These are phyloP conservation scores for Pseudorhiza aurosa DNA, from an alignment of 30 jellyfish, hydroid and myxozoan genomes.

Conservation along the genomic window DNA sequence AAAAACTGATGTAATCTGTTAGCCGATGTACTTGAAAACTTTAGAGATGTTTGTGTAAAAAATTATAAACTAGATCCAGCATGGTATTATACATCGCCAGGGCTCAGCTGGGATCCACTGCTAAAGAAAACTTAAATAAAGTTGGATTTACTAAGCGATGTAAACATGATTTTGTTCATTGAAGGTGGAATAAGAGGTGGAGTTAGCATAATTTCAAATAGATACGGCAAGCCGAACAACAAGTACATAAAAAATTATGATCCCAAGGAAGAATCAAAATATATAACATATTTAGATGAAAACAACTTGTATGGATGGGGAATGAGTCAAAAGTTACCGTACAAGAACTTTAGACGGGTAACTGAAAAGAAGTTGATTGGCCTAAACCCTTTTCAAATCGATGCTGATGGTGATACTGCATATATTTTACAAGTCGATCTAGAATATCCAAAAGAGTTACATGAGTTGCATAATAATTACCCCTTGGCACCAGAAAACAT, in stretches of 20 bases:
- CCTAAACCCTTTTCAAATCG: no score
- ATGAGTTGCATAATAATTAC: no score
- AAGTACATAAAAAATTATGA: no score
- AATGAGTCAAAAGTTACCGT: no score
- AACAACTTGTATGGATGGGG: conserved; percentile 79
- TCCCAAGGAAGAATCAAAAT: no score
- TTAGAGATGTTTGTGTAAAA: conserved; percentile 17
- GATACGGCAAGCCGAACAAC: conserved; percentile 31
- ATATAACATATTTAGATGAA: conserved; percentile 55
- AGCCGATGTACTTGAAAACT: conserved; percentile 36
- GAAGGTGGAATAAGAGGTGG: conserved; percentile 42
- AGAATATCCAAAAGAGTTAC: conserved; percentile 57
- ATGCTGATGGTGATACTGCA: no score
- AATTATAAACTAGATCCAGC: conserved; percentile 38
- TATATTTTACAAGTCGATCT: conserved; percentile 18
- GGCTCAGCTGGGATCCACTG: conserved; percentile 43
- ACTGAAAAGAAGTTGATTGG: conserved; percentile 58
- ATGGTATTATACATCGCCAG: conserved; percentile 42
- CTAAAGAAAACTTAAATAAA: no score
- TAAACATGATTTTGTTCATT: conserved; percentile 23
- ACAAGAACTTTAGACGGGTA: no score
- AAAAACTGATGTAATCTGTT: conserved; percentile 29
- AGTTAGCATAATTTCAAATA: conserved; percentile 12
- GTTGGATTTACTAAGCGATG: conserved; percentile 6
- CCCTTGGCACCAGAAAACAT: no score